A percentile compares a stretch with the other conserved stretches of the same genome.
Conservation (phyloP, 1,140 invertebrate genomes). For the Centruroides vittatus region DNA sequence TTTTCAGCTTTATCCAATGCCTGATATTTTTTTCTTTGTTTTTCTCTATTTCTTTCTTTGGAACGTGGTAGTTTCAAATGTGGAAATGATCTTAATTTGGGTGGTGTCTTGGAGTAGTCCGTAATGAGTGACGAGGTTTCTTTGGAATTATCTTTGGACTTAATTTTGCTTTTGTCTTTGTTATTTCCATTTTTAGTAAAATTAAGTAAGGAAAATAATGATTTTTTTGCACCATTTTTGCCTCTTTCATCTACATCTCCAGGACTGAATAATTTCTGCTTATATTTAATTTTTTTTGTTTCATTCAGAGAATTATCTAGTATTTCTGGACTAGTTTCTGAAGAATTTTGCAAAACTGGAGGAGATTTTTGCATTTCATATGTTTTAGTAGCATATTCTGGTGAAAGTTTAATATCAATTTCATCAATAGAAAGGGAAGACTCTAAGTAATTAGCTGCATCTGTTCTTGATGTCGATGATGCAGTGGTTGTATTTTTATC, state of each 20-base stretch:
- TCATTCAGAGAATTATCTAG: not conserved
- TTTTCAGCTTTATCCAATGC: too few relatives aligned
- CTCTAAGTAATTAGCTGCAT: slow-evolving; percentile 2
- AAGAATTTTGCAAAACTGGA: not conserved
- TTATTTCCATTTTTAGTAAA: slow-evolving; percentile 13
- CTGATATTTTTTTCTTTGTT: too few relatives aligned
- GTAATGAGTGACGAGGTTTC: slow-evolving; percentile 7
- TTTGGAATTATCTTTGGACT: slow-evolving; percentile 11
- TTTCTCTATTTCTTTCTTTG: slow-evolving; percentile 37
- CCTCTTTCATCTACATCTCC: slow-evolving; percentile 6
- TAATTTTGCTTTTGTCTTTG: slow-evolving; percentile 15
- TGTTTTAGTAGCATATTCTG: not conserved
- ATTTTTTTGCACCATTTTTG: slow-evolving; percentile 14
- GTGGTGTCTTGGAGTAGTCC: slow-evolving; percentile 21
- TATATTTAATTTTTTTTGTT: not conserved
- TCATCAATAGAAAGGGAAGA: not conserved
- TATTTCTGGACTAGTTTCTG: slow-evolving; percentile 13
- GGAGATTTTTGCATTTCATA: not conserved
- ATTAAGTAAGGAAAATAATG: slow-evolving; percentile 15
- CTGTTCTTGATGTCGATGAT: not conserved
- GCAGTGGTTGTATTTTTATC: not conserved
- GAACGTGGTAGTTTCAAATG: slow-evolving; percentile 38
- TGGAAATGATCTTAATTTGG: slow-evolving; percentile 32
- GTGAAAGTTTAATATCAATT: not conserved
- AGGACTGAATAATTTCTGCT: not conserved